Evolutionary conservation across 35 echinoderm and acorn worm species (phyloP), one percentile per base, ranked within the genome.

Genomic region (Ophiothrix spiculata): DNA sequence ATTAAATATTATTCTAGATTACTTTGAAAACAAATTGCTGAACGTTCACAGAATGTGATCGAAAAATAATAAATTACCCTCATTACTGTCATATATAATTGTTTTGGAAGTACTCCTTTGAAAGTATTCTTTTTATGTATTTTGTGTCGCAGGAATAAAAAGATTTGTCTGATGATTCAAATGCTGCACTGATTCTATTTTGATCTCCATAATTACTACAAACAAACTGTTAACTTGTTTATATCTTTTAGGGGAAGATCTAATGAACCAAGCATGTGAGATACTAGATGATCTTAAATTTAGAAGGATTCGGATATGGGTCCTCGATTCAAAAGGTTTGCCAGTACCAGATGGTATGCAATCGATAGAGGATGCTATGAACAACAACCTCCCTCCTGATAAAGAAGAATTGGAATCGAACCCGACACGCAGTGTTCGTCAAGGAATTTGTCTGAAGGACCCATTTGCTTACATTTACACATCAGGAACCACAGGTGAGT

Each of bases 401-500:
- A 49, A 75, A 36, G 46, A 75, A 35, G 81, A 93, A 16, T 56
- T 86, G 32, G 90, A 97, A 6, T 16, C 80, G 10, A 79, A 97
- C 77, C 74, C 81, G 17, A 78, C 94, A 23, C 77, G 88, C 46
- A 83, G 92, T 21, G 84, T 97, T 23, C 87, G 94, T 12, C 32
- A 64, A 35, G 94, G 94, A 0, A 87, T 93, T 25, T 89, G 86
- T 33, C 89, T 97, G 31, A 86, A 84, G 75, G 89, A 93, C 17
- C 85, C 95, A 1, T 87, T 93, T 33, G 95, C 85, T 4, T 94
- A 91, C 83, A 93, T 98, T 32, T 98, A 98, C 78, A 98, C 95
- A 0, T 98, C 95, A 13, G 95, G 95, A 81, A 98, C 95, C 32
- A 98, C 95, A 85, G 95, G 95, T 98, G 37, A 42, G 82, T 42